Base-by-base conservation (phyloP, 2,888 invertebrate genomes). In the Mimachlamys varia region DNA sequence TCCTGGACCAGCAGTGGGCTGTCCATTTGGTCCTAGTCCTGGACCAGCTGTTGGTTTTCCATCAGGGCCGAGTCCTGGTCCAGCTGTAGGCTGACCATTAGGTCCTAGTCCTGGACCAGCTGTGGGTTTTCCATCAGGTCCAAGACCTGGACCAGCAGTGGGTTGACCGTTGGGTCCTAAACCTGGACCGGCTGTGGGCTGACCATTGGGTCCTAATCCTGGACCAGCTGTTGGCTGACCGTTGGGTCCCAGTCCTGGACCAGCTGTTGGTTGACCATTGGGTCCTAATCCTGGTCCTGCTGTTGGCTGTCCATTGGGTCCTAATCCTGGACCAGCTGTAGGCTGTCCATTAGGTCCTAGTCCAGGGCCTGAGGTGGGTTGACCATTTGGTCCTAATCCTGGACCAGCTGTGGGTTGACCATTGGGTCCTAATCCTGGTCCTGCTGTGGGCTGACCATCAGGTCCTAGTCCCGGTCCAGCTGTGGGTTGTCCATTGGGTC, bases 1-100 rank as follows among this genome's bases (percentile, higher is more conserved):
- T 10, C 76, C 76, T 33, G 92, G 91, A 33, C n/a, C 88, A 17
- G 90, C 89, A 53, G 76, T 76, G 12, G 76, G 76, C 27, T 76
- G 19, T 7, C 76, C 76, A 33, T 76, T 22, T 3, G 76, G 76
- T 76, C 76, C 76, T 33, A 76, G 0, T 76, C 76, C 76, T 33
- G 76, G 76, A 27, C 76, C 76, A 33, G 76, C 76, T 27, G 76
- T 76, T 10, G 76, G 76, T 27, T 76, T 76, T 76, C 76, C 76
- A 76, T 76, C 76, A 33, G 76, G 76, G 33, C 76, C 76, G 33
- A 76, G 33, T 33, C 76, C 76, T 33, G 76, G 76, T 13, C 76
- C 76, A 33, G 76, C 76, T 5, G 76, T 76, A 10, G 76, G 76
- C 5, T 76, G 27, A 76, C 76, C 76, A 76, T 76, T 33, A 1